These are phyloP conservation scores for Bugulina stolonifera DNA, from an alignment of 2,888 invertebrate species.

Conservation along the genomic window DNA sequence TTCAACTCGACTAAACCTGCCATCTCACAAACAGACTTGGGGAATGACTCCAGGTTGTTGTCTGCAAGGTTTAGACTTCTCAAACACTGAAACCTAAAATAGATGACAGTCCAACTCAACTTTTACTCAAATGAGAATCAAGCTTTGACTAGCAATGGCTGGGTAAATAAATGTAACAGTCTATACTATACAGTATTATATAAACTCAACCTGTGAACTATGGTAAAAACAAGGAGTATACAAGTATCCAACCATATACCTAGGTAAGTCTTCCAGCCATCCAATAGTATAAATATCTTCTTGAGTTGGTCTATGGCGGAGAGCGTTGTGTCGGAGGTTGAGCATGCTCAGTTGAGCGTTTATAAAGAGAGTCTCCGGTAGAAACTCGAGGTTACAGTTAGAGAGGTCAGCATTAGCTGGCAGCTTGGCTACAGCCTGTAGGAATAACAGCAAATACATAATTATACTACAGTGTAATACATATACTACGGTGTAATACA, in stretches of 20 bases:
- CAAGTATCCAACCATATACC: too few relatives aligned
- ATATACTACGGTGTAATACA: too few relatives aligned
- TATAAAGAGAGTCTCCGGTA: slow-evolving; percentile 54
- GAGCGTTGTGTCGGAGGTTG: slow-evolving; percentile 53
- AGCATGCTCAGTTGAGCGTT: slow-evolving; percentile 50
- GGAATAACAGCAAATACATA: too few relatives aligned
- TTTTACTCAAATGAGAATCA: too few relatives aligned
- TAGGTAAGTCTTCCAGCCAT: slow-evolving; percentile 54
- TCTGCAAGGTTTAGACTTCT: slow-evolving; percentile 54
- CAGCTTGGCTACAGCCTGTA: slow-evolving; percentile 51
- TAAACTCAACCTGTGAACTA: too few relatives aligned
- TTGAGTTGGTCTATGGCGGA: slow-evolving; percentile 48
- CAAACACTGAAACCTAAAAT: slow-evolving; percentile 45
- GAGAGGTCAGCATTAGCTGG: slow-evolving; percentile 54
- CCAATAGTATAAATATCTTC: slow-evolving; percentile 53
- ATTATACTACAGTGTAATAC: too few relatives aligned
- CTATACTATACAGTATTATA: too few relatives aligned
- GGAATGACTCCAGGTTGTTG: slow-evolving; percentile 52
- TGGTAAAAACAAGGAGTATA: too few relatives aligned
- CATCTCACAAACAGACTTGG: slow-evolving; percentile 48
- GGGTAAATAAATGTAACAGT: too few relatives aligned
- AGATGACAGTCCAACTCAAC: background rate
- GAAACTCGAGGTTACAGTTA: slow-evolving; percentile 53
- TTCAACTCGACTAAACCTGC: slow-evolving; percentile 49
- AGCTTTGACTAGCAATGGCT: too few relatives aligned